phyloP scores from a whole-genome alignment of 1,140 invertebrate genomes.

The Copidosoma floridanum region DNA sequence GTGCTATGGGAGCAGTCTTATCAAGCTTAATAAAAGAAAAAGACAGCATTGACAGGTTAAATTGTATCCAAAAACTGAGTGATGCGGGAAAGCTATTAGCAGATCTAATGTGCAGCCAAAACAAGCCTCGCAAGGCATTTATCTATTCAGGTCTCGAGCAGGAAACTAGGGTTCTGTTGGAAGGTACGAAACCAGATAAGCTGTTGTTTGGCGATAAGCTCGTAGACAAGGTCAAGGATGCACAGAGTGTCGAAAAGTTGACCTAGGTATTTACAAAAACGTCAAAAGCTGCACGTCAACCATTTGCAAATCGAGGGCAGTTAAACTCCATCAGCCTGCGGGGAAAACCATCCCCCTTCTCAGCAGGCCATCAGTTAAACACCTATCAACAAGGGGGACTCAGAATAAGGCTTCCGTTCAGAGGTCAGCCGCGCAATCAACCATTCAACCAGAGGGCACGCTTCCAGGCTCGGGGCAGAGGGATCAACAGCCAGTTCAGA shows the following conservation, averaged over 20 bases:
- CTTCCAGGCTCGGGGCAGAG: not conserved
- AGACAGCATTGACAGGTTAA: too few species aligned
- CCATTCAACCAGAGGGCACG: not conserved
- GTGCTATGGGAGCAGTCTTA: too few species aligned
- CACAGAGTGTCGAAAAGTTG: not conserved
- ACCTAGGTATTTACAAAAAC: not conserved
- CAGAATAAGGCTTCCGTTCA: not conserved
- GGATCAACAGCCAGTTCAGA: not conserved
- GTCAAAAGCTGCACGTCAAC: not conserved
- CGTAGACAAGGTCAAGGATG: not conserved
- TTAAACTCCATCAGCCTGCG: constrained; percentile 20
- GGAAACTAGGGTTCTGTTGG: too few species aligned
- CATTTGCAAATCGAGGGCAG: not conserved
- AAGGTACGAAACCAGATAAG: constrained; percentile 13
- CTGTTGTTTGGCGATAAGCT: constrained; percentile 1
- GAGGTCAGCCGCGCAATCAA: not conserved
- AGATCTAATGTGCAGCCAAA: too few species aligned
- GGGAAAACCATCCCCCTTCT: not conserved
- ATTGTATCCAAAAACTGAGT: too few species aligned
- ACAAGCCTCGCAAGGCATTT: too few species aligned
- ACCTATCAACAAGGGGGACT: not conserved
- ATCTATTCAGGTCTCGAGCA: too few species aligned
- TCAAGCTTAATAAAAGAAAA: too few species aligned
- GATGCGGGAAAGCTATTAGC: too few species aligned
- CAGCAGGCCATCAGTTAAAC: not conserved